Conservation (phyloP, 2,888 invertebrate species). For the Onchidella celtica region DNA sequence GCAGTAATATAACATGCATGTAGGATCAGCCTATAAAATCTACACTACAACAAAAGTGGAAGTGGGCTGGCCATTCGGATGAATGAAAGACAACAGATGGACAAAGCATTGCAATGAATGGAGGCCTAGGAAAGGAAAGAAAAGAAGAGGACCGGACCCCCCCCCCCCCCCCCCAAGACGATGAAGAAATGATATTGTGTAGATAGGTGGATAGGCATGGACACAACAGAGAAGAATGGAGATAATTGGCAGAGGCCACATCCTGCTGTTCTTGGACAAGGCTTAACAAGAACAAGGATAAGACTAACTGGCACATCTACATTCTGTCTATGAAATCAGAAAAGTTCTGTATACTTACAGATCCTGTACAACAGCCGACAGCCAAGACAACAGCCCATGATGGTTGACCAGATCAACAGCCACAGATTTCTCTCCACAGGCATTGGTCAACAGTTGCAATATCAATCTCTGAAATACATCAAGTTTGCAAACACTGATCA, state of each 20-base stretch:
- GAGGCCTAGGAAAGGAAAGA: too few relatives aligned
- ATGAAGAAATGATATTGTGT: too few relatives aligned
- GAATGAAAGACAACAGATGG: too few relatives aligned
- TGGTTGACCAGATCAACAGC: constrained; percentile 84
- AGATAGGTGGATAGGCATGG: too few relatives aligned
- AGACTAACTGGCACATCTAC: neutral
- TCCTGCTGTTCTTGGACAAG: neutral
- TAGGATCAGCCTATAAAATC: neutral
- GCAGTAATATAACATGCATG: neutral
- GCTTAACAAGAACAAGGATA: neutral
- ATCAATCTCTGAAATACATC: constrained; percentile 83
- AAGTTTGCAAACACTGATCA: too few relatives aligned
- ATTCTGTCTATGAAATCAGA: neutral
- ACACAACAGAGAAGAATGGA: too few relatives aligned
- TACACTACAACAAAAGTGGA: too few relatives aligned
- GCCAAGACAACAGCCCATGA: constrained; percentile 88
- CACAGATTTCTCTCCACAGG: constrained; percentile 85
- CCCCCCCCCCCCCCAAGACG: too few relatives aligned
- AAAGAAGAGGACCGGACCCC: too few relatives aligned
- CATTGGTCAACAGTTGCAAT: constrained; percentile 84
- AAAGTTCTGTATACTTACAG: constrained; percentile 34
- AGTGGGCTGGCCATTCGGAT: too few relatives aligned
- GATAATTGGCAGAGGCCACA: too few relatives aligned
- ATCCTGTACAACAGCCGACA: constrained; percentile 73
- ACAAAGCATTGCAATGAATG: too few relatives aligned